A percentile compares a stretch with the other conserved stretches of the same genome.
phyloP scores from a whole-genome alignment of 2,888 invertebrate genomes.

The Eristalis tenax region DNA sequence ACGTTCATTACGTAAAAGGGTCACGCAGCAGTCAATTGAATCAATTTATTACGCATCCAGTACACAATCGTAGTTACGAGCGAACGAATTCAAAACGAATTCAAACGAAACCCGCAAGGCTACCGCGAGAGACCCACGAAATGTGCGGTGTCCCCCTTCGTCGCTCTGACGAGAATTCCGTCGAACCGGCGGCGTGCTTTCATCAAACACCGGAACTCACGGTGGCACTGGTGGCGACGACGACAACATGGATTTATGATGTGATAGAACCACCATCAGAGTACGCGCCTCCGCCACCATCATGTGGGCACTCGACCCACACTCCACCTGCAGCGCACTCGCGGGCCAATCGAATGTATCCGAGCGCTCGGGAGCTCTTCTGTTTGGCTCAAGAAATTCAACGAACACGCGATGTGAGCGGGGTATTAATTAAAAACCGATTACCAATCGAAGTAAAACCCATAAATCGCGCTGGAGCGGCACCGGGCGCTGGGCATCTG shows the following conservation, averaged over 20 bases:
- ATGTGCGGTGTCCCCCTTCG: background rate
- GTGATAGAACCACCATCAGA: background rate
- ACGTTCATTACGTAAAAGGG: slow-evolving; percentile 16
- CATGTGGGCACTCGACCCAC: background rate
- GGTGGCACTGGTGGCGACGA: background rate
- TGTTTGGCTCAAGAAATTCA: slow-evolving; percentile 29
- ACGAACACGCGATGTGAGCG: slow-evolving; percentile 46
- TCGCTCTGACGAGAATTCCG: background rate
- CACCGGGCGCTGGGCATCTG: too few relatives aligned
- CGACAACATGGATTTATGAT: slow-evolving; percentile 14
- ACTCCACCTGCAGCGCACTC: background rate
- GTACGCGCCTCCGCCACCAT: background rate
- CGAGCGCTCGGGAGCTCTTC: slow-evolving; percentile 8
- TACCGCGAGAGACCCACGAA: background rate
- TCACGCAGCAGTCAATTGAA: slow-evolving; percentile 31
- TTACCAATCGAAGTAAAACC: slow-evolving; percentile 8
- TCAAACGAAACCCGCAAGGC: too few relatives aligned
- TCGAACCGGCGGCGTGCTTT: background rate
- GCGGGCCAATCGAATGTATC: slow-evolving; percentile 29
- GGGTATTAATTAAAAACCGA: slow-evolving; percentile 54
- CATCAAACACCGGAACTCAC: slow-evolving; percentile 23
- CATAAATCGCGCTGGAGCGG: background rate
- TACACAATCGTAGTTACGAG: slow-evolving; percentile 6
- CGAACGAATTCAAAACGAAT: slow-evolving; percentile 1
- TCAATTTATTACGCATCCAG: slow-evolving; percentile 15